These are phyloP conservation scores for Allophyes oxyacanthae DNA, from an alignment of 2,888 invertebrate genomes.

Conservation along the genomic window DNA sequence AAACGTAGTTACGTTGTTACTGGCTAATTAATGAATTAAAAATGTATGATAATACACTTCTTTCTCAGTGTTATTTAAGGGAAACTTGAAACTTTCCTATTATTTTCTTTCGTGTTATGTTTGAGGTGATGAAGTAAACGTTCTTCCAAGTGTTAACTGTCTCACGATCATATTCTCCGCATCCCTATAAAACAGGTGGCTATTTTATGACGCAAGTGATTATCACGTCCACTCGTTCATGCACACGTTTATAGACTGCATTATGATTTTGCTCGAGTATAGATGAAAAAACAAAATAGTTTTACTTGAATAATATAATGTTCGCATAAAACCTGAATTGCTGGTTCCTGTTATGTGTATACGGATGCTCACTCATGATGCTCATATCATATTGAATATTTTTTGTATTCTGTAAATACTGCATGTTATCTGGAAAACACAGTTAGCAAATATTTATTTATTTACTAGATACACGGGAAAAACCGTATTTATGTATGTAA, in stretches of 20 bases:
- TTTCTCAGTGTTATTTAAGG: constrained; percentile 6
- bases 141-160: constrained; percentile 20
- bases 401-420: too few species aligned
- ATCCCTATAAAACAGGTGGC: constrained; percentile 44
- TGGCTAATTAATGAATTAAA: constrained; percentile 17
- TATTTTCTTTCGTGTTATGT: constrained; percentile 8
- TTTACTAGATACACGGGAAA: too few species aligned
- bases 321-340: too few species aligned
- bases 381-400: too few species aligned
- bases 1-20: constrained; percentile 18
- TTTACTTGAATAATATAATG: too few species aligned
- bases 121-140: constrained; percentile 20
- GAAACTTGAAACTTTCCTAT: constrained; percentile 22
- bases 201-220: constrained; percentile 11
- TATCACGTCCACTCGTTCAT: constrained; percentile 1
- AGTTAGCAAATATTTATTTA: too few species aligned
- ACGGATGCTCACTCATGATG: too few species aligned
- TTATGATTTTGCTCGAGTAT: background rate
- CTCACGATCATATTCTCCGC: constrained; percentile 8
- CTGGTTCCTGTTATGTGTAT: too few species aligned
- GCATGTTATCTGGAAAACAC: too few species aligned
- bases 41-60: constrained; percentile 6
- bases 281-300: background rate
- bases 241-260: background rate
- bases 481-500: too few species aligned